Evolutionary conservation across 2,888 invertebrate species (phyloP), one percentile per base, ranked within the genome.

Genomic region (Zaprionus obscuricornis): DNA sequence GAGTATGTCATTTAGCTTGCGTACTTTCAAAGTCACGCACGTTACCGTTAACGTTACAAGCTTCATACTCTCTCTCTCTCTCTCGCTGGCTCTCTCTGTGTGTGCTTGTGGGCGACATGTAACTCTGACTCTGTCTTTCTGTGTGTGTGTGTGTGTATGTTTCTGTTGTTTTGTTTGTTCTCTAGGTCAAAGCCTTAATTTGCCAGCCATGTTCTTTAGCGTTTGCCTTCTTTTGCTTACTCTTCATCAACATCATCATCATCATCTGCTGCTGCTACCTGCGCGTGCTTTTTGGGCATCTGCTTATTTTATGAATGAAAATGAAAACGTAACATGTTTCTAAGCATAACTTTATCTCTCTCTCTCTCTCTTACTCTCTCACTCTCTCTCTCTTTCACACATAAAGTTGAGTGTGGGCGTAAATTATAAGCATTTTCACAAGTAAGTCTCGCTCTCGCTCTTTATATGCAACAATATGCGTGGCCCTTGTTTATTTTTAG

Each of bases 171-270:
- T 67, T 77, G 76, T 77, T 76, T 74, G 63, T 65, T 81, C 84
- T 84, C 78, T 82, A 84, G 81, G 81, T 82, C 81, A 82, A 84
- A 84, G 82, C 82, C 85, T 82, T 82, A 82, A 82, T 82, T 84
- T 81, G 82, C 75, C 74, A 68, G 78, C 49, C 64, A 57, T 64
- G 74, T 62, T 62, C 72, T 65, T 71, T 57, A 37, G 69, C 62
- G 58, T 29, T 49, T 65, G 52, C 45, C 49, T 66, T 47, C 36
- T 27, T n/a, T n/a, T n/a, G n/a, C n/a, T n/a, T 29, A n/a, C 10
- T 29, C n/a, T 29, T 29, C n/a, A n/a, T n/a, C n/a, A n/a, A n/a
- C n/a, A n/a, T n/a, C n/a, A n/a, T n/a, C n/a, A n/a, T n/a, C n/a
- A n/a, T n/a, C n/a, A n/a, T n/a, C n/a, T n/a, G n/a, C n/a, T n/a